phyloP scores from a whole-genome alignment of 2,888 invertebrate species.

The Scrobipalpa costella region DNA sequence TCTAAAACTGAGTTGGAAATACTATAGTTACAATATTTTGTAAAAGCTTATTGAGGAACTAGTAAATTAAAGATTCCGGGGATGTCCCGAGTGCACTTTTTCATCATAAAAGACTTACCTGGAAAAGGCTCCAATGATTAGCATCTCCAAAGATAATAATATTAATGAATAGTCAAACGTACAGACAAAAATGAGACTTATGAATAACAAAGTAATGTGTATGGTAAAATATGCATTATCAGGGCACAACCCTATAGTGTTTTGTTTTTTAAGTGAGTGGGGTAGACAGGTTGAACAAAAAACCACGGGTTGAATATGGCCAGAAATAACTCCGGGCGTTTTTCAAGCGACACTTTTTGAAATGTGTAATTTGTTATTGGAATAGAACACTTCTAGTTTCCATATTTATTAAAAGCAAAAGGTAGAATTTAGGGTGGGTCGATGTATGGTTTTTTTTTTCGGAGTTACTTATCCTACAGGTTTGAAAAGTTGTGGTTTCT shows the following conservation, averaged over 20 bases:
- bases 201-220: constrained; percentile 17
- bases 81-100: not conserved
- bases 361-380: constrained; percentile 62
- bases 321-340: constrained; percentile 62
- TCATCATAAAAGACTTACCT: not conserved
- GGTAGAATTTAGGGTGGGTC: too few species aligned
- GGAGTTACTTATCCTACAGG: too few species aligned
- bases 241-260: constrained; percentile 47
- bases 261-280: constrained; percentile 60
- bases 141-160: constrained; percentile 4
- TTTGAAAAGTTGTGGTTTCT: too few species aligned
- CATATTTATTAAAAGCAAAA: too few species aligned
- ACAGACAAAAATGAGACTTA: constrained; percentile 5
- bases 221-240: constrained; percentile 13
- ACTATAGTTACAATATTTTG: too few species aligned
- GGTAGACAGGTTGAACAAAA: constrained; percentile 72
- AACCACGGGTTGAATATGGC: constrained; percentile 65
- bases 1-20: too few species aligned
- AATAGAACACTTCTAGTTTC: constrained; percentile 44
- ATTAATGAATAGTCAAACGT: not conserved
- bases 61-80: not conserved
- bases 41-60: too few species aligned
- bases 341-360: constrained; percentile 56
- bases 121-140: not conserved
- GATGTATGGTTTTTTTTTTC: too few species aligned